Evolutionary conservation across 2,888 invertebrate species (phyloP).

Genomic region (Hypomecis punctinalis): DNA sequence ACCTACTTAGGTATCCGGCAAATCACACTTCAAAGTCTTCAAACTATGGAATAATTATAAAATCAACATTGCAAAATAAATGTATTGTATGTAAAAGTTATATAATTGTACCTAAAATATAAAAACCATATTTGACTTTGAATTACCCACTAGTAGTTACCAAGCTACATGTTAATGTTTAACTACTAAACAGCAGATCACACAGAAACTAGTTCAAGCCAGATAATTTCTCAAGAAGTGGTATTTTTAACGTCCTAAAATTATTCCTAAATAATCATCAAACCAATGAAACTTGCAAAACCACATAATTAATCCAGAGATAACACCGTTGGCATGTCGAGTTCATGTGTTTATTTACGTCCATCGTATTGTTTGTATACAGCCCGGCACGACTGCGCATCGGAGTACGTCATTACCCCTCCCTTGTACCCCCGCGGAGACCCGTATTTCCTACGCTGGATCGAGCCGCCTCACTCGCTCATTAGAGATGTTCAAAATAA

Average conservation of each 20-base stretch:
- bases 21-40: no score
- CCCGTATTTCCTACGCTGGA: slow-evolving; percentile 76
- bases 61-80: no score
- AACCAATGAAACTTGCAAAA: slow-evolving; percentile 27
- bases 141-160: no score
- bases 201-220: neutral
- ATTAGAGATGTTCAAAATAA: no score
- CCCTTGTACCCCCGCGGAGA: slow-evolving; percentile 67
- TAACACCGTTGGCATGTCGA: slow-evolving; percentile 71
- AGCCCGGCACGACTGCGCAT: slow-evolving; percentile 84
- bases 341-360: slow-evolving; percentile 84
- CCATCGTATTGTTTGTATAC: slow-evolving; percentile 85
- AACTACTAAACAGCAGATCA: neutral
- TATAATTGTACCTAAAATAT: no score
- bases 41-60: no score
- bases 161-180: no score
- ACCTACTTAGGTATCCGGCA: no score
- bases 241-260: neutral
- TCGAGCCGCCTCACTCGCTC: slow-evolving; percentile 78
- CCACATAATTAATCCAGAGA: slow-evolving; percentile 70
- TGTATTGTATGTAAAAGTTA: no score
- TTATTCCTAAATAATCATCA: slow-evolving; percentile 6
- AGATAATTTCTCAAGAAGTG: neutral
- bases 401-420: slow-evolving; percentile 77
- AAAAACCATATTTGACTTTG: no score